These are phyloP conservation scores for Tretioscincus oriximinensis DNA, from an alignment of 2,113 vertebrate species.

Conservation along the genomic window DNA sequence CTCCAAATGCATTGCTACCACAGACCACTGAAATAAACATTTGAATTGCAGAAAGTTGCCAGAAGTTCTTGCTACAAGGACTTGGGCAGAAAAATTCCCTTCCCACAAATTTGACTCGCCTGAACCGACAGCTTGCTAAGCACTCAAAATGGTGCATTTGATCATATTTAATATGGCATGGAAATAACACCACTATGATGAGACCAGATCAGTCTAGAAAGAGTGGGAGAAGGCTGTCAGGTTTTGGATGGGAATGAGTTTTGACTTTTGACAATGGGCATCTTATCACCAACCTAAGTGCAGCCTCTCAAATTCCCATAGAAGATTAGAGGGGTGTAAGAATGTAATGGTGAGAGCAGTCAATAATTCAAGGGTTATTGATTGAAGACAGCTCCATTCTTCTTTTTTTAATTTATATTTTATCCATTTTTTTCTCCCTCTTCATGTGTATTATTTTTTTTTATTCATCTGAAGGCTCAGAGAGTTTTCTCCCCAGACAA, in stretches of 20 bases:
- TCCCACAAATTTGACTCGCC: slow-evolving; percentile 7
- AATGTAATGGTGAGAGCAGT: slow-evolving; percentile 61
- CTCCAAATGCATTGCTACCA: not conserved
- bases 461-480: slow-evolving; percentile 33
- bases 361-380: slow-evolving; percentile 72
- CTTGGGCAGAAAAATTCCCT: not conserved
- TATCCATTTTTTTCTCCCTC: slow-evolving; percentile 56
- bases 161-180: slow-evolving; percentile 30
- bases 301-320: slow-evolving; percentile 49
- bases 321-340: slow-evolving; percentile 49
- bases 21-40: not conserved
- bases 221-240: slow-evolving; percentile 34
- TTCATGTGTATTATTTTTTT: slow-evolving; percentile 32
- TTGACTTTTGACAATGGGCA: slow-evolving; percentile 53
- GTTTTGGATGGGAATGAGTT: slow-evolving; percentile 46
- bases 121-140: slow-evolving; percentile 18
- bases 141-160: slow-evolving; percentile 19
- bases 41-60: not conserved
- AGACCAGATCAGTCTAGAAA: slow-evolving; percentile 12
- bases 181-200: slow-evolving; percentile 24
- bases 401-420: slow-evolving; percentile 70
- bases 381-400: slow-evolving; percentile 65
- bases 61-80: not conserved
- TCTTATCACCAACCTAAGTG: slow-evolving; percentile 52
- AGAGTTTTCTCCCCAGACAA: slow-evolving; percentile 45